Evolutionary conservation across 2,797 vertebrate species (phyloP), one percentile per base, ranked within the genome.

Genomic region (Loris lydekkerianus): DNA sequence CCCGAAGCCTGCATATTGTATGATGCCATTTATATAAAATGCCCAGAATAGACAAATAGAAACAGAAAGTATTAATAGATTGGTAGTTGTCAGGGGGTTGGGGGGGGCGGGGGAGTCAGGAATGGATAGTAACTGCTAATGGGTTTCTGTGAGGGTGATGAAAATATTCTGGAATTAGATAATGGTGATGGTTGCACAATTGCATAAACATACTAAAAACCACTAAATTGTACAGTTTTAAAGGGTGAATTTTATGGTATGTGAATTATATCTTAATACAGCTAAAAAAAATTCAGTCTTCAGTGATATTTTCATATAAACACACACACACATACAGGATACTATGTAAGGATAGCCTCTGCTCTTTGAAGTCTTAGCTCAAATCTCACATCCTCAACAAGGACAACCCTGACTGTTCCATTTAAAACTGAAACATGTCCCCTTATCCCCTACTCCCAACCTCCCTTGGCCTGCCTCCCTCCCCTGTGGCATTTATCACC

Each of bases 101-200:
- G 40, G 56, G 56, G 56, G 17, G 56, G 56, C 18, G 15, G 15
- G 56, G 15, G 25, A 94, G 23, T 31, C 37, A 70, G 29, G 13
- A 70, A 49, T 86, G 37, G 73, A 23, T 84, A 90, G 83, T 84
- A 58, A 91, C 6, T 85, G 75, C 56, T 89, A 82, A 82, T 72
- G 56, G 5, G 46, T 94, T 96, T 97, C 70, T 86, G 92, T 80
- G 37, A 25, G 25, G 20, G 56, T 91, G 76, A 78, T 73, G 60
- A 95, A 96, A 81, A 92, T 78, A 58, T 85, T 90, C 65, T 76
- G 80, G 31, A 94, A 94, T 92, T 95, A 96, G 75, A 80, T 76
- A 61, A 86, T 91, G 37, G 27, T 82, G 61, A 75, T 73, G 72
- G 60, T 84, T 80, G 58, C 76, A 89, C 77, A 83, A 69, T 31